Conservation (phyloP, 64 coral and sea anemone genomes). For the Orbicella faveolata region DNA sequence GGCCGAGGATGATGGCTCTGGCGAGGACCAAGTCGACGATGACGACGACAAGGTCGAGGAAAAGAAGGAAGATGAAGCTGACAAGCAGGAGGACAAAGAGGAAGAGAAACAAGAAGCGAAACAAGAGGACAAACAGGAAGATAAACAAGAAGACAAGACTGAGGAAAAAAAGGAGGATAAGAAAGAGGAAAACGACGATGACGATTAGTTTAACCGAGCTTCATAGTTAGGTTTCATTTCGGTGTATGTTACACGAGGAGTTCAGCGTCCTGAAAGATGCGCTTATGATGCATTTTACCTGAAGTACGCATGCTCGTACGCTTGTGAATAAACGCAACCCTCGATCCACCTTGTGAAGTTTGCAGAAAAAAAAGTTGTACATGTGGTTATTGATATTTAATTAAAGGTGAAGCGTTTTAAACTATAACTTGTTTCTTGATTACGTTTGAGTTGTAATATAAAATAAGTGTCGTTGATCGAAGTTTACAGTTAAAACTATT, state of each 20-base stretch:
- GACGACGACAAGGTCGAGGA: constrained; percentile 33
- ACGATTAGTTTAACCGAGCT: constrained; percentile 11
- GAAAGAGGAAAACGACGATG: constrained; percentile 22
- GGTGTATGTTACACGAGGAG: constrained; percentile 50
- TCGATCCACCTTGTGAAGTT: constrained; percentile 5
- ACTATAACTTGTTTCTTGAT: neutral
- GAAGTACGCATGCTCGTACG: constrained; percentile 20
- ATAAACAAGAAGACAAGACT: neutral
- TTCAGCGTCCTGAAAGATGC: constrained; percentile 29
- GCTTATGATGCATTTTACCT: neutral
- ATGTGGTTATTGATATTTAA: constrained; percentile 44
- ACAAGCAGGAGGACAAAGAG: constrained; percentile 22
- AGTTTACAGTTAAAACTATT: neutral
- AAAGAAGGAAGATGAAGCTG: constrained; percentile 37
- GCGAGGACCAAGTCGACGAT: constrained; percentile 17
- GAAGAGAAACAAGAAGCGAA: constrained; percentile 39
- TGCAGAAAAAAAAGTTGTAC: constrained; percentile 25
- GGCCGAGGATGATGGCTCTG: constrained; percentile 35
- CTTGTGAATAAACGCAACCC: constrained; percentile 6
- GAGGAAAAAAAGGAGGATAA: constrained; percentile 11
- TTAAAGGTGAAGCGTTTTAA: constrained; percentile 46
- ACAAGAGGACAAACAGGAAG: constrained; percentile 25
- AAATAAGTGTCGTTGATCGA: neutral
- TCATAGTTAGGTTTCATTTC: constrained; percentile 43
- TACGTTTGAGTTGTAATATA: neutral